Evolutionary conservation across 1,140 invertebrate genomes (phyloP), one percentile per base, ranked within the genome.

Genomic region (Drosophila malerkotliana): DNA sequence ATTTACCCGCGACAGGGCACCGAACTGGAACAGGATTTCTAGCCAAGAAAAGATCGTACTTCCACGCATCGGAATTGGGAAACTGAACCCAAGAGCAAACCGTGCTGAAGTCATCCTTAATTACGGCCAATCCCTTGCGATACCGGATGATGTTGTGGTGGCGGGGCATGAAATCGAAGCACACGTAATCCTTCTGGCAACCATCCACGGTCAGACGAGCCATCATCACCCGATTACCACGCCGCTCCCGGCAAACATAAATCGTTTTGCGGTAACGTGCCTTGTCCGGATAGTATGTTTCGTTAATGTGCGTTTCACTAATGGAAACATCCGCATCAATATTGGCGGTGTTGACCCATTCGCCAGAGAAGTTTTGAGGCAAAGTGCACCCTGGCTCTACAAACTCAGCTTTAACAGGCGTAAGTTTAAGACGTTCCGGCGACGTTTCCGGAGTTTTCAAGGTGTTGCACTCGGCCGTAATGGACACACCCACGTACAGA

Each of bases 161-260:
- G 67, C 97, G 94, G 0, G 97, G 97, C 9, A 99, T 95, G 92
- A 99, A 98, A 91, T 99, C 98, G 85, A 98, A 99, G 88, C 98
- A 99, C 7, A 99, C 95, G 88, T 97, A 99, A 94, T 99, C 98
- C 87, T 98, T 98, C 93, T 99, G 98, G 92, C 98, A 99, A 93
- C 98, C 98, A 93, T 99, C 98, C 1, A 99, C 97, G 4, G 98
- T 98, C 6, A 99, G 94, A 69, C 98, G 93, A 7, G 98, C 97
- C 97, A 99, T 98, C 95, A 99, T 98, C 39, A 97, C 95, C 72
- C 98, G 93, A 26, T 95, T 95, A 78, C 97, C 96, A 90, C 97
- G 93, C 92, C 96, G 94, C 93, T 99, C 97, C 59, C 96, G 95
- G 92, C 98, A 99, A n/a, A 98, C 96, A 92, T 98, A 99, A 90